Evolutionary conservation across 2,888 invertebrate genomes (phyloP), one percentile per base, ranked within the genome.

Genomic region (Terebella lapidaria): DNA sequence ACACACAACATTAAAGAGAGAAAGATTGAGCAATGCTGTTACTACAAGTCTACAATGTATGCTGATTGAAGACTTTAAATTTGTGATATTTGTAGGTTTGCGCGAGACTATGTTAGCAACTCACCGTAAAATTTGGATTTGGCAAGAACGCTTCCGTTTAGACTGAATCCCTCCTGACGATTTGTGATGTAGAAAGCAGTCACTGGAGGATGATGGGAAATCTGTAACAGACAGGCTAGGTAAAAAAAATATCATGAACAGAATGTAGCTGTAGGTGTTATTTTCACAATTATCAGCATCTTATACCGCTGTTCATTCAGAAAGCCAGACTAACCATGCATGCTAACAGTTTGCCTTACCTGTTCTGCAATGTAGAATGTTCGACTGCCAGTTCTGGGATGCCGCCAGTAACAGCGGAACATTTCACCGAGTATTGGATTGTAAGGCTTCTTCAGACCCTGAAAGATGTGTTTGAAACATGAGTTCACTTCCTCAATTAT

Each of bases 311-410:
- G 10, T 35, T 35, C n/a, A 35, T 35, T 35, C 42, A n/a, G 10
- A 35, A 35, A 10, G 10, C 42, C 10, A 35, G 42, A 35, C n/a
- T n/a, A 35, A 35, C n/a, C 10, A 35, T 35, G 10, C 10, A 35
- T 35, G n/a, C 10, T n/a, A n/a, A n/a, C n/a, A n/a, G n/a, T n/a
- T n/a, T n/a, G 15, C 54, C 30, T 35, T 58, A 91, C 94, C 86
- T 95, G 95, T 79, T 95, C 94, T 15, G 94, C 89, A 26, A 95
- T 84, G 76, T 94, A 95, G 75, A 90, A 94, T 0, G 95, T 95
- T 63, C 91, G 87, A 22, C 89, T 89, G 55, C 89, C 89, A 57
- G 87, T 87, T 28, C 81, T 74, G 0, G 85, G 84, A 81, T 94
- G 92, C 66, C 87, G 84, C 94, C 94, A 95, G 78, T 87, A 92